A percentile compares a stretch with the other conserved stretches of the same genome.
Conservation (phyloP, 1,140 invertebrate genomes). For the Aleiodes sp. region DNA sequence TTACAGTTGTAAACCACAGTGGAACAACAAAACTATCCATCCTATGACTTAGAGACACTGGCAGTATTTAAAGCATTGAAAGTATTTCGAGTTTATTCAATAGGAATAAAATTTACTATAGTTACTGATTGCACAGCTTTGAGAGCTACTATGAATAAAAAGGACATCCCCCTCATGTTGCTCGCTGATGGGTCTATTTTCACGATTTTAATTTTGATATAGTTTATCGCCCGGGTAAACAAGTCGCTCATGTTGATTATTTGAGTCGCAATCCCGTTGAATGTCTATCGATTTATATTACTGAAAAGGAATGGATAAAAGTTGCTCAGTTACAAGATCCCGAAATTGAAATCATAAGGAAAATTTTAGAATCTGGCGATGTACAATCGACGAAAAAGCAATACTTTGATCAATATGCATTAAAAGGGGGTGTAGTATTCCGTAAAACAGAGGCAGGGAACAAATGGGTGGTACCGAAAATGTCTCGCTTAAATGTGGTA, state of each 20-base stretch:
- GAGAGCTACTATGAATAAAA: slow-evolving; percentile 51
- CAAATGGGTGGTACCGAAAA: slow-evolving; percentile 45
- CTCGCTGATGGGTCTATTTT: slow-evolving; percentile 55
- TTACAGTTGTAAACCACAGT: slow-evolving; percentile 46
- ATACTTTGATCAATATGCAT: slow-evolving; percentile 29
- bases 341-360: slow-evolving; percentile 25
- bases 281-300: slow-evolving; percentile 25
- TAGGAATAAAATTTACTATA: slow-evolving; percentile 53
- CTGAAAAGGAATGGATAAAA: slow-evolving; percentile 30
- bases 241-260: slow-evolving; percentile 53
- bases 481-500: slow-evolving; percentile 44
- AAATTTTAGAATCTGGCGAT: slow-evolving; percentile 25
- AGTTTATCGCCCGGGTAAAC: slow-evolving; percentile 46
- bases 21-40: slow-evolving; percentile 53
- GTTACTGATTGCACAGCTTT: slow-evolving; percentile 56
- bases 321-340: slow-evolving; percentile 30
- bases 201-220: slow-evolving; percentile 56
- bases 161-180: slow-evolving; percentile 48
- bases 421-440: slow-evolving; percentile 34
- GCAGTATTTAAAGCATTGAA: slow-evolving; percentile 49
- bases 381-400: slow-evolving; percentile 17
- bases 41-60: slow-evolving; percentile 53
- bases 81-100: slow-evolving; percentile 50
- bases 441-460: slow-evolving; percentile 36
- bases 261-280: slow-evolving; percentile 47